These are phyloP conservation scores for Phlogophora meticulosa DNA, from an alignment of 2,888 invertebrate genomes.

Conservation along the genomic window DNA sequence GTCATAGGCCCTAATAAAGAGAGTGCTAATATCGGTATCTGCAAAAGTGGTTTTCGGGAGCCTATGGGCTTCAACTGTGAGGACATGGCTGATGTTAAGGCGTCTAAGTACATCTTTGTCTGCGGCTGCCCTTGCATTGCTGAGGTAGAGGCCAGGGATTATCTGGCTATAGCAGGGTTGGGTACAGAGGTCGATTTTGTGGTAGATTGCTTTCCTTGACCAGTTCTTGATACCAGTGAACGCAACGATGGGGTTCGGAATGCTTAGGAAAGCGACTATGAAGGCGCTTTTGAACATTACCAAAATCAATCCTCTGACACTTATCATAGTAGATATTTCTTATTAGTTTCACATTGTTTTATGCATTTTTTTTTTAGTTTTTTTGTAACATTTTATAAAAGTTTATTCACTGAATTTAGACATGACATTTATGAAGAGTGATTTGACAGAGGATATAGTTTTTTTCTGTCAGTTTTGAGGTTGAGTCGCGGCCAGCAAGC, in stretches of 20 bases:
- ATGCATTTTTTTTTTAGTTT: constrained; percentile 54
- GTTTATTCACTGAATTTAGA: constrained; percentile 46
- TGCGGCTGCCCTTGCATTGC: constrained; percentile 86
- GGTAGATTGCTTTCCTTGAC: constrained; percentile 81
- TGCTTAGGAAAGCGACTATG: constrained; percentile 81
- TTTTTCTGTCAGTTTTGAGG: constrained; percentile 44
- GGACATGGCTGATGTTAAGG: constrained; percentile 87
- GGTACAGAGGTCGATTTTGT: constrained; percentile 85
- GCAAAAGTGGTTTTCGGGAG: constrained; percentile 83
- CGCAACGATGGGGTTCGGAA: constrained; percentile 81
- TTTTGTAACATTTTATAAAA: constrained; percentile 65
- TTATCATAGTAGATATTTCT: constrained; percentile 71
- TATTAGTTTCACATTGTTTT: constrained; percentile 51
- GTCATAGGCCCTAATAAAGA: constrained; percentile 89
- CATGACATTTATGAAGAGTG: constrained; percentile 37
- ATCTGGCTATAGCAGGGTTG: constrained; percentile 85
- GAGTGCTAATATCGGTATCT: constrained; percentile 81
- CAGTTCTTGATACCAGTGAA: constrained; percentile 81
- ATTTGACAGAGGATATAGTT: constrained; percentile 52
- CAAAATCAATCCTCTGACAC: constrained; percentile 73
- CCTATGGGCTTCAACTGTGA: constrained; percentile 85
- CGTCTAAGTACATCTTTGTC: constrained; percentile 79
- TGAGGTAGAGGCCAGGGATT: constrained; percentile 83
- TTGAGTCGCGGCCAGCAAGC: constrained; percentile 39
- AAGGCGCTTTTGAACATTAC: constrained; percentile 84